Percentiles rank a stretch among this genome's conserved stretches.
These are phyloP conservation scores for Kryptolebias marmoratus DNA, from an alignment of 2,113 vertebrate species.

Conservation along the genomic window DNA sequence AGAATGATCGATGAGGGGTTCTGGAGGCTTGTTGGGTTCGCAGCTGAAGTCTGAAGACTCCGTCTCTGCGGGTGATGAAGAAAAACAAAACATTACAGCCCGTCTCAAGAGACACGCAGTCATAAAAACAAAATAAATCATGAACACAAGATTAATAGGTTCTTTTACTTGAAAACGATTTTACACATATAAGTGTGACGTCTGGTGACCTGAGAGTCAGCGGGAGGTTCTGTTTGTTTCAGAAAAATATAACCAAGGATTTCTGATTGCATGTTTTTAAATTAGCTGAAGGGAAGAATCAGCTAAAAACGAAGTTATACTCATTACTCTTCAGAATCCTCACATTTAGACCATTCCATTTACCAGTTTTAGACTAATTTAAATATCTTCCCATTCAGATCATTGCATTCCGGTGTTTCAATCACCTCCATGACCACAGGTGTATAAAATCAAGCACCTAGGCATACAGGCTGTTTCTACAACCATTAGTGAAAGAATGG, in stretches of 20 bases:
- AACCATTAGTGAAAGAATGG: too few relatives aligned
- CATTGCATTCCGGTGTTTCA: too few relatives aligned
- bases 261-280: constrained; percentile 2
- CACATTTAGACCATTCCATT: not conserved
- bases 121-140: constrained; percentile 17
- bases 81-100: constrained; percentile 6
- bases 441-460: too few relatives aligned
- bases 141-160: constrained; percentile 2
- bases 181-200: not conserved
- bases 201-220: not conserved
- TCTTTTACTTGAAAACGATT: not conserved
- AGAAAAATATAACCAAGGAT: not conserved
- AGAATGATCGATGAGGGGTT: constrained; percentile 35
- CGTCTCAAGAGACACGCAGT: not conserved
- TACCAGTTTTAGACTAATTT: too few relatives aligned
- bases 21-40: constrained; percentile 27
- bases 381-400: too few relatives aligned
- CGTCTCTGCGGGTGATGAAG: constrained; percentile 12
- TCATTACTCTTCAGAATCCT: not conserved
- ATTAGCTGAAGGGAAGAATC: not conserved
- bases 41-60: constrained; percentile 26
- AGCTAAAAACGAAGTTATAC: not conserved
- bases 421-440: too few relatives aligned
- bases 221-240: not conserved
- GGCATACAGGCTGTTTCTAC: too few relatives aligned